Percentiles rank a stretch among this genome's conserved stretches.
Evolutionary conservation across 2,797 vertebrate species (phyloP).

Genomic region (Fratercula arctica): DNA sequence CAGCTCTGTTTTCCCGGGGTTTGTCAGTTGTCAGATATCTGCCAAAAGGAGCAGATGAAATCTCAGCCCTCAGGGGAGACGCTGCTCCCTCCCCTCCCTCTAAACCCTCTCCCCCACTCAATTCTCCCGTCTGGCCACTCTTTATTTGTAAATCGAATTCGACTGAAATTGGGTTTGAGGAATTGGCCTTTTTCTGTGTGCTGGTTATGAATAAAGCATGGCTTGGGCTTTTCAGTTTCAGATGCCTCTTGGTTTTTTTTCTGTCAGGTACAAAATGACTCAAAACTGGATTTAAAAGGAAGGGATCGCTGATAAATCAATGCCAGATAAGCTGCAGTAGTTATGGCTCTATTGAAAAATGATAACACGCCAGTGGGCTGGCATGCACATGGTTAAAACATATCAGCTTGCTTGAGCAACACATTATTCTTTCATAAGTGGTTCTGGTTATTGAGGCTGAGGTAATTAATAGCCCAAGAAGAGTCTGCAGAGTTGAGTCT

Average conservation of each 20-base stretch:
- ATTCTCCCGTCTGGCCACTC: neutral
- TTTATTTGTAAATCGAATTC: constrained; percentile 51
- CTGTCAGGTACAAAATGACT: neutral
- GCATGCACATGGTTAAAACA: constrained; percentile 14
- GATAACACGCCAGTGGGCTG: accelerated
- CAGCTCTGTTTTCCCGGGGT: constrained; percentile 29
- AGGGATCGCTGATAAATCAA: neutral
- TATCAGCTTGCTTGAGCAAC: neutral
- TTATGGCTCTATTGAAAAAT: neutral
- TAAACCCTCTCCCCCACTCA: neutral
- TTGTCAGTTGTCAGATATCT: constrained; percentile 59
- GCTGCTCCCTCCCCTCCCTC: neutral
- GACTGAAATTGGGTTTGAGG: constrained; percentile 25
- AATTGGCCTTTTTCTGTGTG: neutral
- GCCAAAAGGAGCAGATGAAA: constrained; percentile 55
- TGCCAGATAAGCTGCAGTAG: neutral
- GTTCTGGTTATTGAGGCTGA: neutral
- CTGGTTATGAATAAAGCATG: constrained; percentile 32
- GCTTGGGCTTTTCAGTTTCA: neutral
- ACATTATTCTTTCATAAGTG: constrained; percentile 4
- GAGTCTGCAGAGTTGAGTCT: neutral
- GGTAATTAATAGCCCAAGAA: constrained; percentile 4
- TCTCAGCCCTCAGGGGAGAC: constrained; percentile 19
- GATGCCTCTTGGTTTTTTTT: neutral
- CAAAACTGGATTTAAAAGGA: neutral